Evolutionary conservation across 2,113 vertebrate species (phyloP).

Genomic region (Prolemur simus): DNA sequence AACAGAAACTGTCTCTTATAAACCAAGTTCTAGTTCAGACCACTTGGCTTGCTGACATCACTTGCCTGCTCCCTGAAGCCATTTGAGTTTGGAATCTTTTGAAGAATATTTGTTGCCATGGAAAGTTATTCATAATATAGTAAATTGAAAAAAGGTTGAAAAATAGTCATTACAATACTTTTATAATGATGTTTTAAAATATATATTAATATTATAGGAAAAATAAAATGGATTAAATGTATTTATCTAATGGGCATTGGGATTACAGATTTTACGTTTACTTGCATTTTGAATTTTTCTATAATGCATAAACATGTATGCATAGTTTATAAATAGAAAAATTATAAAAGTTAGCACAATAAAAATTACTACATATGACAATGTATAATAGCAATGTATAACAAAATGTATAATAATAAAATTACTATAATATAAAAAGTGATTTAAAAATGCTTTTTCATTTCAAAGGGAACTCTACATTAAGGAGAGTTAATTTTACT

Average conservation of each 20-base stretch:
- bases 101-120: neutral
- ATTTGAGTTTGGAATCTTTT: constrained; percentile 11
- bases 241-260: neutral
- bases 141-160: constrained; percentile 11
- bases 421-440: neutral
- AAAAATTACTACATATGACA: neutral
- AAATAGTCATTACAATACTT: constrained; percentile 7
- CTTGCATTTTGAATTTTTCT: constrained; percentile 12
- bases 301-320: neutral
- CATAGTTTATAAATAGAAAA: constrained; percentile 25
- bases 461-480: neutral
- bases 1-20: neutral
- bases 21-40: neutral
- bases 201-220: neutral
- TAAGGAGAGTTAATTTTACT: constrained; percentile 40
- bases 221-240: neutral
- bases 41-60: neutral
- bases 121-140: constrained; percentile 1
- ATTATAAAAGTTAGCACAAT: neutral
- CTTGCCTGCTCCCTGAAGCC: neutral
- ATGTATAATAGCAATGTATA: neutral
- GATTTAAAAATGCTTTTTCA: neutral
- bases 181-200: constrained; percentile 39
- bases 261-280: constrained; percentile 17
- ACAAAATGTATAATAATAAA: neutral